phyloP scores from a whole-genome alignment of 2,797 vertebrate species.

The Trachurus trachurus region DNA sequence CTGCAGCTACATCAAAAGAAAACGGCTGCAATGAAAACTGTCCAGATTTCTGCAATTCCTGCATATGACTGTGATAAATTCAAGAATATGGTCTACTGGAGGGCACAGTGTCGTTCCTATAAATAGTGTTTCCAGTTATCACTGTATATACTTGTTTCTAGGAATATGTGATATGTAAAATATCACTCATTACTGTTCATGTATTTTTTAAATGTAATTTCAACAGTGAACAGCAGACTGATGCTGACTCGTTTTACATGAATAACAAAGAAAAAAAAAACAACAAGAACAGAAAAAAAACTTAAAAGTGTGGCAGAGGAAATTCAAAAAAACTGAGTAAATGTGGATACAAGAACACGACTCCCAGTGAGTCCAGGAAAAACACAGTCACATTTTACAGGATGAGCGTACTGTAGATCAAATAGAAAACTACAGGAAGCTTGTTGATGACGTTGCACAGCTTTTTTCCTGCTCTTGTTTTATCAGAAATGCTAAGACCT shows the following conservation, averaged over 20 bases:
- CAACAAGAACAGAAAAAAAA: no score
- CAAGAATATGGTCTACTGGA: neutral
- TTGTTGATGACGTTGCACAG: neutral
- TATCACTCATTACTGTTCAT: no score
- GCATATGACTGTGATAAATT: neutral
- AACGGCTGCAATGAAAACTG: neutral
- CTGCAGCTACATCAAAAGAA: neutral
- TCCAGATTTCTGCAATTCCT: conserved; percentile 4
- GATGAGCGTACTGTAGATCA: neutral
- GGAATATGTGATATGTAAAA: no score
- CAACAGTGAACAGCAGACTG: no score
- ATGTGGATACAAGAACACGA: neutral
- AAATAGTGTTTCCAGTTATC: no score
- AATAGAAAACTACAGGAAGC: neutral
- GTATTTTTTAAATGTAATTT: no score
- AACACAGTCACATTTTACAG: neutral
- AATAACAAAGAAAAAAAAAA: no score
- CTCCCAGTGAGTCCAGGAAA: neutral
- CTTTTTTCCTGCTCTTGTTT: neutral
- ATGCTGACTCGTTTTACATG: no score
- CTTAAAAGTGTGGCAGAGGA: no score
- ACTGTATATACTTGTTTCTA: no score
- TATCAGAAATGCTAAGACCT: neutral
- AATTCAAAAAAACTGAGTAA: no score
- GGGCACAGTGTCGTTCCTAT: no score